Percentiles rank a stretch among this genome's conserved stretches.
These are phyloP conservation scores for Urophycis tenuis DNA, from an alignment of 2,797 vertebrate genomes.

Conservation along the genomic window DNA sequence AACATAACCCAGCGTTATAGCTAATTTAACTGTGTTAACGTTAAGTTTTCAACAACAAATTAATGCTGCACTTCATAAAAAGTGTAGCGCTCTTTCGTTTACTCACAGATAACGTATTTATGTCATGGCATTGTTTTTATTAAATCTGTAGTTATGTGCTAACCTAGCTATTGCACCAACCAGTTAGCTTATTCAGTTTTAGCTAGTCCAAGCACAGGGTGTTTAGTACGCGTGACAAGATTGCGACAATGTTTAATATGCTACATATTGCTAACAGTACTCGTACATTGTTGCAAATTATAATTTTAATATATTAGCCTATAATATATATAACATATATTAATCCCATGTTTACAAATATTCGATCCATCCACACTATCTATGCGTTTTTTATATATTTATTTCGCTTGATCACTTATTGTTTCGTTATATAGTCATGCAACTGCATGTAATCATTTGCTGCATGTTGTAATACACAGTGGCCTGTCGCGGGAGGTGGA, in stretches of 20 bases:
- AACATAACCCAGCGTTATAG: neutral
- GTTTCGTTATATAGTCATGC: neutral
- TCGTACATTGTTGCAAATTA: neutral
- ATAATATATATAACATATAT: no score
- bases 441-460: neutral
- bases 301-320: no score
- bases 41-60: neutral
- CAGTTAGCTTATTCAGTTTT: neutral
- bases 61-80: neutral
- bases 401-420: neutral
- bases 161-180: neutral
- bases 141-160: neutral
- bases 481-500: conserved; percentile 59
- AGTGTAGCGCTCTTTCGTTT: neutral
- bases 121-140: neutral
- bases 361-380: neutral
- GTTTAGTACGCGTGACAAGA: neutral
- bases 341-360: neutral
- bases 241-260: neutral
- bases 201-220: neutral
- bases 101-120: neutral
- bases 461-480: conserved; percentile 35
- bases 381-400: neutral
- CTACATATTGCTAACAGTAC: neutral
- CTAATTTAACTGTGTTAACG: neutral